Evolutionary conservation across 2,888 invertebrate genomes (phyloP).

Genomic region (Falcaria lacertinaria): DNA sequence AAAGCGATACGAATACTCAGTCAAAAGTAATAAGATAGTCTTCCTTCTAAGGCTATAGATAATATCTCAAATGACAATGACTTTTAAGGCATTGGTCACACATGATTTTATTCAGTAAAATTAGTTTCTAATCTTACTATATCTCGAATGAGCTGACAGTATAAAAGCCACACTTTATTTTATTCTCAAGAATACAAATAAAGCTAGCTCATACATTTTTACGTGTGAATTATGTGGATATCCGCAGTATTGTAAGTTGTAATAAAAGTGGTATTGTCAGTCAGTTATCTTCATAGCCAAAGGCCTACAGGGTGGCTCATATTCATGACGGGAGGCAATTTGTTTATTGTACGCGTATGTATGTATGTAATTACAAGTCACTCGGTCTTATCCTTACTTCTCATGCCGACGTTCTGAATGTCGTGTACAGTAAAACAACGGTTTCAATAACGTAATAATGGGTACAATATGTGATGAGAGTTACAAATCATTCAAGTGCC

Average conservation of each 20-base stretch:
- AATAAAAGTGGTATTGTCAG: not conserved
- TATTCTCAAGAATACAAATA: not conserved
- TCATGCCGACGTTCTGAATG: not conserved
- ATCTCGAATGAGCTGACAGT: too few species aligned
- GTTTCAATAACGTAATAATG: not conserved
- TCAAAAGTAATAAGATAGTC: too few species aligned
- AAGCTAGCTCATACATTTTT: not conserved
- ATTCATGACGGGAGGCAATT: not conserved
- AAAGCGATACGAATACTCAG: too few species aligned
- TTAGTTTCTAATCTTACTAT: too few species aligned
- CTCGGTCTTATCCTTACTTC: not conserved
- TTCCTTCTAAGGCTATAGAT: too few species aligned
- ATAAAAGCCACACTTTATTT: not conserved
- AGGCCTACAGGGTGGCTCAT: not conserved
- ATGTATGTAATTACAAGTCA: constrained; percentile 1
- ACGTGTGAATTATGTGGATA: not conserved
- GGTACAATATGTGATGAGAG: too few species aligned
- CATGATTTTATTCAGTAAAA: too few species aligned
- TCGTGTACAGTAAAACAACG: not conserved
- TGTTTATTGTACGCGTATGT: not conserved
- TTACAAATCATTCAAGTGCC: too few species aligned
- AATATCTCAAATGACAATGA: constrained; percentile 8
- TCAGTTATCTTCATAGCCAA: not conserved
- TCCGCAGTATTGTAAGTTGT: not conserved
- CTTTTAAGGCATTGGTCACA: constrained; percentile 2